A percentile compares a stretch with the other conserved stretches of the same genome.
These are phyloP conservation scores for Dicaeum eximium DNA, from an alignment of 2,113 vertebrate species.

Conservation along the genomic window DNA sequence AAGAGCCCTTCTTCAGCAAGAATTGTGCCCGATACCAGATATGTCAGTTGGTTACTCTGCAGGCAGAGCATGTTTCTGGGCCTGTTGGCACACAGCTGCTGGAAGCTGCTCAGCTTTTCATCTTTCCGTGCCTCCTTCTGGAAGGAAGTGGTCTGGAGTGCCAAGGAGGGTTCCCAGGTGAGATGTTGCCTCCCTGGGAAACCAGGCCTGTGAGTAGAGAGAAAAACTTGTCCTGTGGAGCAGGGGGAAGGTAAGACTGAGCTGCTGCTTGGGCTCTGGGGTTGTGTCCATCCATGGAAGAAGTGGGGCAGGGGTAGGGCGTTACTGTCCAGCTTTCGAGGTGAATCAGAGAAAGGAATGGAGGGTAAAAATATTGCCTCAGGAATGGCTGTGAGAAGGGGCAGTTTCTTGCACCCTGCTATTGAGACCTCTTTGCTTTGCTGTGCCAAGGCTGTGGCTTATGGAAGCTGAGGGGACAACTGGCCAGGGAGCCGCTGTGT, in stretches of 20 bases:
- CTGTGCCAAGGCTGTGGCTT: neutral
- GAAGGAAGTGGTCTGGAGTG: neutral
- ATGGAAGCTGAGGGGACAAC: neutral
- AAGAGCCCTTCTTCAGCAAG: neutral
- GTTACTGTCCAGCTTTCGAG: neutral
- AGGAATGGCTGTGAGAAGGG: neutral
- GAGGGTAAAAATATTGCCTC: neutral
- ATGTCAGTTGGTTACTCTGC: accelerated
- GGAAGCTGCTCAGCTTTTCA: neutral
- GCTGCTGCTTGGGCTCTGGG: neutral
- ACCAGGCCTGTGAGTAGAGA: neutral
- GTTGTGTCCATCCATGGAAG: neutral
- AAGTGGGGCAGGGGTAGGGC: accelerated
- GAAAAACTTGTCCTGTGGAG: neutral
- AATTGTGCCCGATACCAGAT: neutral
- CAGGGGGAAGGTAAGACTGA: neutral
- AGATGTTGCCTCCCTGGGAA: neutral
- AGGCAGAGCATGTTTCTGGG: neutral
- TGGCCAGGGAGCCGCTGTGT: accelerated
- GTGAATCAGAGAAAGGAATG: neutral
- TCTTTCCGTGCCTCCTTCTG: neutral
- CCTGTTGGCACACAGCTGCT: neutral
- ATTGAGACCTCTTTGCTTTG: neutral
- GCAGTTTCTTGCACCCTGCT: neutral
- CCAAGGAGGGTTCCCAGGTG: neutral